Percentiles rank a stretch among this genome's conserved stretches.
These are phyloP conservation scores for Typhlichthys subterraneus DNA, from an alignment of 2,797 vertebrate species.

Conservation along the genomic window DNA sequence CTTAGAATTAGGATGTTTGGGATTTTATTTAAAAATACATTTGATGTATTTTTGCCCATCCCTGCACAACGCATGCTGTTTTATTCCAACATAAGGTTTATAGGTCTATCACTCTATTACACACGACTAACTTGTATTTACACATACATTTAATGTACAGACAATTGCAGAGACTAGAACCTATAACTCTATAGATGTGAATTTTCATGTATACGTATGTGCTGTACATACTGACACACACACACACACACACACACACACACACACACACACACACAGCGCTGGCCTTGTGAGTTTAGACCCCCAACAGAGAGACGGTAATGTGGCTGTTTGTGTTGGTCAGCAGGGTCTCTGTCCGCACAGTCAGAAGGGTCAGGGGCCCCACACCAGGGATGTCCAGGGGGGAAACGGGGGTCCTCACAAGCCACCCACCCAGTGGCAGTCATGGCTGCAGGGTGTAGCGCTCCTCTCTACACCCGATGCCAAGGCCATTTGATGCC, in stretches of 20 bases:
- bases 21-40: no score
- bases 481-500: conserved; percentile 60
- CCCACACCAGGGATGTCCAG: conserved; percentile 57
- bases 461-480: conserved; percentile 55
- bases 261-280: conserved; percentile 51
- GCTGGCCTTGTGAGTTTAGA: conserved; percentile 22
- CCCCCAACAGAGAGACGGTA: conserved; percentile 50
- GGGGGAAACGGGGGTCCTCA: conserved; percentile 12
- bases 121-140: no score
- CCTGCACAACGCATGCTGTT: no score
- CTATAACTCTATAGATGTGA: no score
- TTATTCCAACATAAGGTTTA: no score
- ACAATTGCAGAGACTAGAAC: no score
- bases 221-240: background rate
- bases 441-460: conserved; percentile 49
- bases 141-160: no score
- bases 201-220: no score
- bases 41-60: no score
- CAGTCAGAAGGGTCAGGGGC: conserved; percentile 63
- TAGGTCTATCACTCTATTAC: no score
- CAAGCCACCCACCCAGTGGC: background rate
- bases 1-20: no score
- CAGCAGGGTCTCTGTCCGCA: conserved; percentile 70
- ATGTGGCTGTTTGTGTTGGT: conserved; percentile 66
- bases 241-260: conserved; percentile 33